These are phyloP conservation scores for Lonchura striata DNA, from an alignment of 2,113 vertebrate genomes.

Conservation along the genomic window DNA sequence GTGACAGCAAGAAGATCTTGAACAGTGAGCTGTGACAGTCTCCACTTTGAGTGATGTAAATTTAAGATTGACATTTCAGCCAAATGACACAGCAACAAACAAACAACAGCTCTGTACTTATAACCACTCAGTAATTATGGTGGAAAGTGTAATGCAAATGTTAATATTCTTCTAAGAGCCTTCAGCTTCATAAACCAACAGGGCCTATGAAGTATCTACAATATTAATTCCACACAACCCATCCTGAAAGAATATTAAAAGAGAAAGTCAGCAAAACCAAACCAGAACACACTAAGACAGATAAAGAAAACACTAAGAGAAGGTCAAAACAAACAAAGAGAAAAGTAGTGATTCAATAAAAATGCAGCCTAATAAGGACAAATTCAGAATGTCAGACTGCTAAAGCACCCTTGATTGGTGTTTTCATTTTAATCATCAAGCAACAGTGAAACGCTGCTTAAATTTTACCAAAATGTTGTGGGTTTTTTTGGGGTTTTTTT, in stretches of 20 bases:
- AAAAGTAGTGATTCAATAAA: not conserved
- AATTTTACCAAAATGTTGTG: not conserved
- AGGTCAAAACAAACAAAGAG: not conserved
- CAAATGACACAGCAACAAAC: not conserved
- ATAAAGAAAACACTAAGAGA: not conserved
- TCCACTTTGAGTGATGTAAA: not conserved
- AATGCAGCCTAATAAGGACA: not conserved
- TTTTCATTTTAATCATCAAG: not conserved
- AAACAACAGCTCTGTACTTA: not conserved
- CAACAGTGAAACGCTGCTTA: not conserved
- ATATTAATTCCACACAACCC: slow-evolving; percentile 2
- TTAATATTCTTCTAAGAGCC: not conserved
- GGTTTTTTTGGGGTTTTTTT: too few species aligned
- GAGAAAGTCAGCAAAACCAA: not conserved
- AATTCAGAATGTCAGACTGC: not conserved
- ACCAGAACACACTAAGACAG: not conserved
- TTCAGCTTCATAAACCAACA: not conserved
- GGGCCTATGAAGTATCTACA: not conserved
- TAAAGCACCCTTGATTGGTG: not conserved
- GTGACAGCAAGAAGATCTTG: not conserved
- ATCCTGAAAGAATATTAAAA: not conserved
- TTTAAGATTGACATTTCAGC: not conserved
- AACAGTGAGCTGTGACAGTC: not conserved
- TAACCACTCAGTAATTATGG: not conserved
- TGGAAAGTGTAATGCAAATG: not conserved